Base-by-base conservation (phyloP, 2,797 vertebrate genomes). In the Liparis tanakae region DNA sequence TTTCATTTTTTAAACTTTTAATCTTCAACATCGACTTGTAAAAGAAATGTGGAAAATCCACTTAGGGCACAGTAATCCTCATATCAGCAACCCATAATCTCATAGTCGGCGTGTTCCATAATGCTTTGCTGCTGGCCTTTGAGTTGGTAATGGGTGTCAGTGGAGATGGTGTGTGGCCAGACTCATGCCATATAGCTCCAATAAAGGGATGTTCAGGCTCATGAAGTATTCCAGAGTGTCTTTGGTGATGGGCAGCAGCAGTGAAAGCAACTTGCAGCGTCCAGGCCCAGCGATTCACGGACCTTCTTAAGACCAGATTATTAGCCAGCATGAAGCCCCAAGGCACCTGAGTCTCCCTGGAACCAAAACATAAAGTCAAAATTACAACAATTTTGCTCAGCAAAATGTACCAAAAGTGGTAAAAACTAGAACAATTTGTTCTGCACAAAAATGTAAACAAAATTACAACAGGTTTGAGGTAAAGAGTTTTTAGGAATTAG, bases 221-320 rank as follows among this genome's bases (percentile, higher is more conserved):
- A 96, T 92, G 87, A 96, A 96, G 87, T 93, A 96, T 17, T 96
- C 94, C 87, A 96, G 76, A 0, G 93, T 95, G 1, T 95, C 94
- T 82, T 92, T 95, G 58, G 93, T 94, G 81, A 95, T 94, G 95
- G 5, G 95, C 95, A 0, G 95, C 95, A 0, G 94, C 95, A 0
- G 94, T 94, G 54, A 85, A 88, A 83, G 94, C 1, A 33, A 0
- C 43, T 12, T 90, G 85, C 95, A 95, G 80, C 91, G 75, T 95
- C 94, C 13, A 96, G 78, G 36, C 95, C 95, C 80, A 96, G 77
- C 0, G 59, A 87, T 1, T 44, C 72, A 4, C 89, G 91, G 54
- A 96, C 93, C 70, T 81, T 95, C 80, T 94, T 94, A 95, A 95
- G 48, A 96, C 95, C 85, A 96, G 79, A 63, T 36, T 86, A 78